Percentiles rank a stretch among this genome's conserved stretches.
These are phyloP conservation scores for Brachylomia viminalis DNA, from an alignment of 2,888 invertebrate species.

Conservation along the genomic window DNA sequence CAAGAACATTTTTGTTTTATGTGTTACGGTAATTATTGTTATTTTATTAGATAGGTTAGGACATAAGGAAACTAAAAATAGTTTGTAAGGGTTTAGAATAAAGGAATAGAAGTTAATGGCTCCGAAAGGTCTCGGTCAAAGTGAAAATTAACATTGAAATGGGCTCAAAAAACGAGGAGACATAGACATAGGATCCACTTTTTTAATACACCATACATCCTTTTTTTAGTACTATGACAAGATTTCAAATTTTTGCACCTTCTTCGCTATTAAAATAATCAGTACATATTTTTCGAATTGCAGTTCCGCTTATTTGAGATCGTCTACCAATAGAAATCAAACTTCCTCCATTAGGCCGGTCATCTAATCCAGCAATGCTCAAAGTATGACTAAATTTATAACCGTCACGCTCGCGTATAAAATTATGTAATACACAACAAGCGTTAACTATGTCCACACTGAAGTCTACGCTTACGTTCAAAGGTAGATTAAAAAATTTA, in stretches of 20 bases:
- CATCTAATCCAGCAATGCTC: too few relatives aligned
- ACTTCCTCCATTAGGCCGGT: too few relatives aligned
- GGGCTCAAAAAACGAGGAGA: slow-evolving; percentile 4
- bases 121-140: slow-evolving; percentile 1
- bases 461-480: too few relatives aligned
- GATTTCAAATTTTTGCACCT: too few relatives aligned
- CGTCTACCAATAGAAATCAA: too few relatives aligned
- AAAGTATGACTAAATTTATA: too few relatives aligned
- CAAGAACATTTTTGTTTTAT: slow-evolving; percentile 5
- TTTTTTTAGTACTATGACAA: too few relatives aligned
- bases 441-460: too few relatives aligned
- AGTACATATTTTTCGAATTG: neutral
- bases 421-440: too few relatives aligned
- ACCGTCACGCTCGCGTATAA: too few relatives aligned
- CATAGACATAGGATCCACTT: slow-evolving; percentile 1
- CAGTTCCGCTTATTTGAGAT: neutral
- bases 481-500: too few relatives aligned
- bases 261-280: too few relatives aligned
- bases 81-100: slow-evolving; percentile 2
- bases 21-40: slow-evolving; percentile 5
- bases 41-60: slow-evolving; percentile 5
- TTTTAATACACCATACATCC: neutral
- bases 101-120: neutral
- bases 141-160: slow-evolving; percentile 4
- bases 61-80: neutral